phyloP scores from a whole-genome alignment of 37 sponge, comb jelly and placozoan species.

The Halichondria panicea region DNA sequence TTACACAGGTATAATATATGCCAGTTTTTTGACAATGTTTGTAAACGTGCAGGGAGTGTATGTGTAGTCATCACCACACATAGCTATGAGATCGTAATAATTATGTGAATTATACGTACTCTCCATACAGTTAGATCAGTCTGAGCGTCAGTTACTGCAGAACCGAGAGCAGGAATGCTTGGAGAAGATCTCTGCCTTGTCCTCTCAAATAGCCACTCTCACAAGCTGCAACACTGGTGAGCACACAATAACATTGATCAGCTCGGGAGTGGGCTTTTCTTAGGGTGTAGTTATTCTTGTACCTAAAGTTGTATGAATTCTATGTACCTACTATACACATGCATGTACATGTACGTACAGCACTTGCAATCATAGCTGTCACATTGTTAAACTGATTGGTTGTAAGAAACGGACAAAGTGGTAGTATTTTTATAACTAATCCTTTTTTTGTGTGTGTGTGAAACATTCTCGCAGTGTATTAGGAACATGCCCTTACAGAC shows the following conservation, averaged over 20 bases:
- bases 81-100: no score
- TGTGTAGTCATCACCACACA: no score
- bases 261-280: background rate
- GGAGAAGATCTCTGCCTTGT: constrained; percentile 37
- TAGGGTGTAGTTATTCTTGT: background rate
- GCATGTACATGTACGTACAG: background rate
- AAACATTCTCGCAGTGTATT: background rate
- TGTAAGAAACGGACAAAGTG: background rate
- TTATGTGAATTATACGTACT: background rate
- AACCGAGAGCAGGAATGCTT: constrained; percentile 35
- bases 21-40: no score
- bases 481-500: background rate
- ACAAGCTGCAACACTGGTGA: constrained; percentile 60
- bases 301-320: background rate
- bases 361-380: background rate
- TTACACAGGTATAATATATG: constrained; percentile 40
- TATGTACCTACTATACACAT: background rate
- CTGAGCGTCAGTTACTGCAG: constrained; percentile 33
- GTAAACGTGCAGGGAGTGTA: no score
- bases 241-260: background rate
- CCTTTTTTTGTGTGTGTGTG: background rate
- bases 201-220: constrained; percentile 46
- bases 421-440: background rate
- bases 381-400: background rate
- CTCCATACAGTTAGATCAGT: constrained; percentile 11